Percentiles rank a stretch among this genome's conserved stretches.
Conservation (phyloP, 2,113 vertebrate genomes). For the Odocoileus virginianus region DNA sequence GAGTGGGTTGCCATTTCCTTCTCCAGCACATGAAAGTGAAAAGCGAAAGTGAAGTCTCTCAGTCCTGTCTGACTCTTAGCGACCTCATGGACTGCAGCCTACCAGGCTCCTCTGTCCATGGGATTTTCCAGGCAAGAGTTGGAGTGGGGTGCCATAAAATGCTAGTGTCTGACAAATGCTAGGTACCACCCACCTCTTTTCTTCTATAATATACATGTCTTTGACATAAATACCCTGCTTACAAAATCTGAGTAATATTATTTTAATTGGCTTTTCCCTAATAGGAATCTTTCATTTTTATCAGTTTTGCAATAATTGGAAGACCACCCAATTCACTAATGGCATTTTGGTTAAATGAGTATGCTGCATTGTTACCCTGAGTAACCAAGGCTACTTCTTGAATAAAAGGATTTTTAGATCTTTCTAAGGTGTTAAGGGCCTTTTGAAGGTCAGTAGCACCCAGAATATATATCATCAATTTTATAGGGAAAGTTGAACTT, state of each 20-base stretch:
- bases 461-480: constrained; percentile 75
- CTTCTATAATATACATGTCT: neutral
- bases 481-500: constrained; percentile 72
- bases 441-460: constrained; percentile 85
- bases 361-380: constrained; percentile 92
- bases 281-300: constrained; percentile 67
- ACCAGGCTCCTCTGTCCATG: too few species aligned
- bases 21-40: too few species aligned
- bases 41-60: too few species aligned
- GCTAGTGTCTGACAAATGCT: neutral
- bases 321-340: constrained; percentile 67
- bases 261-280: constrained; percentile 57
- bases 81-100: too few species aligned
- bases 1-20: too few species aligned
- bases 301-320: constrained; percentile 71
- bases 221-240: neutral
- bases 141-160: neutral
- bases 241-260: neutral
- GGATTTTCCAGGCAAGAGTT: too few species aligned
- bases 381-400: constrained; percentile 88
- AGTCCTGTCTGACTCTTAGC: too few species aligned
- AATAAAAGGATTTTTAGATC: constrained; percentile 81
- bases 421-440: constrained; percentile 88
- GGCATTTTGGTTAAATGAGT: constrained; percentile 91
- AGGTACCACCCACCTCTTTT: neutral